phyloP scores from a whole-genome alignment of 2,888 invertebrate genomes.

The Nomada fucata region DNA sequence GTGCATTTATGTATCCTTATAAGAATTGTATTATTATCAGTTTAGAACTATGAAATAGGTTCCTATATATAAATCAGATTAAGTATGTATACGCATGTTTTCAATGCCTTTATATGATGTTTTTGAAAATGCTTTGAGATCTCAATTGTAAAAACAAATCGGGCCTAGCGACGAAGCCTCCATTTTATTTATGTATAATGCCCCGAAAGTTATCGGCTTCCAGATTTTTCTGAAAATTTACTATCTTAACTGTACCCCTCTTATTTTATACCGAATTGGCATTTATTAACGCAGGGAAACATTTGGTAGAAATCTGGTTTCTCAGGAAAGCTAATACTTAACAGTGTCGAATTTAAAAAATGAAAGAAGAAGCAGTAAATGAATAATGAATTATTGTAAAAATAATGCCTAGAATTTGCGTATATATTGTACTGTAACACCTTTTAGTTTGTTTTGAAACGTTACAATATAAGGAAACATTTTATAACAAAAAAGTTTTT shows the following conservation, averaged over 20 bases:
- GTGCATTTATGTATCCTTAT: conserved; percentile 78
- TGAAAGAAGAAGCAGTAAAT: conserved; percentile 63
- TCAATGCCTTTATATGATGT: conserved; percentile 71
- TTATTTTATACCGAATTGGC: conserved; percentile 59
- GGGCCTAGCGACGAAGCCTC: conserved; percentile 76
- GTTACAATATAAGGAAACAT: conserved; percentile 83
- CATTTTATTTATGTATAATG: conserved; percentile 59
- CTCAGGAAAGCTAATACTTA: conserved; percentile 74
- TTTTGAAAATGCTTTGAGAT: conserved; percentile 81
- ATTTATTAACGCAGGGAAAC: conserved; percentile 50
- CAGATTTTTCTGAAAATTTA: conserved; percentile 32
- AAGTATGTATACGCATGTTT: conserved; percentile 67
- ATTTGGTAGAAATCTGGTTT: conserved; percentile 72
- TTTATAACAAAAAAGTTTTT: conserved; percentile 77
- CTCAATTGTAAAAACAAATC: conserved; percentile 72
- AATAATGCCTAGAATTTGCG: conserved; percentile 81
- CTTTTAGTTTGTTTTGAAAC: conserved; percentile 81
- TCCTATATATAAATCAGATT: conserved; percentile 75
- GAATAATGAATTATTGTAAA: conserved; percentile 81
- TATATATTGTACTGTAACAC: conserved; percentile 82
- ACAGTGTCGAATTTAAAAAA: conserved; percentile 73
- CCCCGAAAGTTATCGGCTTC: conserved; percentile 49
- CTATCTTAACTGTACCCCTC: conserved; percentile 50
- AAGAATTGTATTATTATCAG: conserved; percentile 75
- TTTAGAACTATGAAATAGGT: conserved; percentile 75